Evolutionary conservation across 2,797 vertebrate species (phyloP).

Genomic region (Silurus lanzhouensis): DNA sequence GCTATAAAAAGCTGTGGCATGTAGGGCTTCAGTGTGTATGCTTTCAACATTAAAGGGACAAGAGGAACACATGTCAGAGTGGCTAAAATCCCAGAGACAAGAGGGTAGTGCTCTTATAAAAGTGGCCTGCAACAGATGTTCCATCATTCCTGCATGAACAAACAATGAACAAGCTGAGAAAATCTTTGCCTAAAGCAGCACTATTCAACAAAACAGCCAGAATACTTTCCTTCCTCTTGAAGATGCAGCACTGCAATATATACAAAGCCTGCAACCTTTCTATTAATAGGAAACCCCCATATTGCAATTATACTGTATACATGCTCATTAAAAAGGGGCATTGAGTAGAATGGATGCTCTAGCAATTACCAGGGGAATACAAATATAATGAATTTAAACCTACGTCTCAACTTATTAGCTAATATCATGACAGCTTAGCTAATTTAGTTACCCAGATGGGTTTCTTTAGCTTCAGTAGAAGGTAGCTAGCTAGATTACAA

Average conservation of each 20-base stretch:
- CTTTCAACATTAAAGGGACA: constrained; percentile 39
- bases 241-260: background rate
- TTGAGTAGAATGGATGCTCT: background rate
- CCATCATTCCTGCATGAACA: background rate
- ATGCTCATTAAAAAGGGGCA: background rate
- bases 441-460: background rate
- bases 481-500: background rate
- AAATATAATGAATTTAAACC: background rate
- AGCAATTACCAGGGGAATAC: background rate
- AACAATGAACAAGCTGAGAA: constrained; percentile 2
- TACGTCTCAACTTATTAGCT: background rate
- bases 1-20: constrained; percentile 35
- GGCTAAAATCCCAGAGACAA: constrained; percentile 11
- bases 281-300: constrained; percentile 4
- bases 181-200: background rate
- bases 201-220: too few species aligned
- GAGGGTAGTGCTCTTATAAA: constrained; percentile 3
- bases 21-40: constrained; percentile 34
- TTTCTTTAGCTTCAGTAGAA: background rate
- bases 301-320: constrained; percentile 3
- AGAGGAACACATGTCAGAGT: constrained; percentile 34
- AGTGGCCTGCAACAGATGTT: constrained; percentile 16
- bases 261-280: constrained; percentile 9
- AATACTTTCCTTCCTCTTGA: constrained; percentile 2
- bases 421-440: too few species aligned